These are phyloP conservation scores for Scaptomyza reducta DNA, from an alignment of 2,888 invertebrate species.

Conservation along the genomic window DNA sequence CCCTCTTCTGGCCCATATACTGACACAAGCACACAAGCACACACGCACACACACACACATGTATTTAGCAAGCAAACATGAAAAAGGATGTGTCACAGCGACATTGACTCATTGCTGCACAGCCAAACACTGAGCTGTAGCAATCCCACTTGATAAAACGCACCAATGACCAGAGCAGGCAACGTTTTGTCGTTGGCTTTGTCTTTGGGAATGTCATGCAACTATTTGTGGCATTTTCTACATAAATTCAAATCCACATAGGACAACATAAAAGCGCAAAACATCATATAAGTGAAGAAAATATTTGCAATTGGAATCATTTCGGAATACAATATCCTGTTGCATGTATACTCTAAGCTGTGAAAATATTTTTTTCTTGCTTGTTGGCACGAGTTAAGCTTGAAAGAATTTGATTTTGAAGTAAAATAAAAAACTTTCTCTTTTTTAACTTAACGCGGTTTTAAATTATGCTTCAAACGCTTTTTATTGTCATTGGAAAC, in stretches of 20 bases:
- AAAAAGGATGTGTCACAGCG: not conserved
- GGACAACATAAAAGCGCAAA: constrained; percentile 4
- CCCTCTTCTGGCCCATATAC: not conserved
- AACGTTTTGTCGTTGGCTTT: constrained; percentile 34
- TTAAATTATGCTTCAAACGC: too few species aligned
- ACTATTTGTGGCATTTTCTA: constrained; percentile 65
- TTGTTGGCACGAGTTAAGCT: too few species aligned
- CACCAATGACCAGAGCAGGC: not conserved
- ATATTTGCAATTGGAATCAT: not conserved
- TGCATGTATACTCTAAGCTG: not conserved
- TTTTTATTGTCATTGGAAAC: too few species aligned
- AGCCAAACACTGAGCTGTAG: not conserved
- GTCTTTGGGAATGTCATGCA: constrained; percentile 50
- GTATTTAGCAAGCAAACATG: not conserved
- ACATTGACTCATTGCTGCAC: not conserved
- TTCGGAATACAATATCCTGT: not conserved
- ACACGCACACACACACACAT: not conserved
- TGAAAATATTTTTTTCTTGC: too few species aligned
- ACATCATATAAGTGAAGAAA: not conserved
- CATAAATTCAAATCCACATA: constrained; percentile 49
- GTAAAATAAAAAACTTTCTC: too few species aligned
- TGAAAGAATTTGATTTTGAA: too few species aligned
- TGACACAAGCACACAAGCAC: not conserved
- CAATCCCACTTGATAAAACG: not conserved
- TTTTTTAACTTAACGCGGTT: too few species aligned